phyloP scores from a whole-genome alignment of 2,888 invertebrate species.

The Onthophagus sagittarius region DNA sequence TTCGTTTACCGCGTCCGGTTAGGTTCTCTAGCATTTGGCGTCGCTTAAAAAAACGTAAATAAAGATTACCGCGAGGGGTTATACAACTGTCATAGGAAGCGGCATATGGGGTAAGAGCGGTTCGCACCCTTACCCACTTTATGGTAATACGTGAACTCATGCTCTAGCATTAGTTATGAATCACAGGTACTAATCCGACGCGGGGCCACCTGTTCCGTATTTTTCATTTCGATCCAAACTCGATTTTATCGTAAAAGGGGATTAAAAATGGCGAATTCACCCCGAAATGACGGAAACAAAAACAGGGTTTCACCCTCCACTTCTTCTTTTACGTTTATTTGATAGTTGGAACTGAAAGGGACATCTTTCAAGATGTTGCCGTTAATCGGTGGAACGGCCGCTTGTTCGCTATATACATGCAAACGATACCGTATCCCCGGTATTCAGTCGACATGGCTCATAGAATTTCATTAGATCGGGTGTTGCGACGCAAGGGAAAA shows the following conservation, averaged over 20 bases:
- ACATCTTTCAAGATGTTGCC: constrained; percentile 35
- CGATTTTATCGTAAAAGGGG: constrained; percentile 9
- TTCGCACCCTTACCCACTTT: neutral
- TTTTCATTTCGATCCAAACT: neutral
- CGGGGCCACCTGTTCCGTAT: neutral
- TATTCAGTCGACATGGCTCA: constrained; percentile 44
- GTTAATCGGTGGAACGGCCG: constrained; percentile 35
- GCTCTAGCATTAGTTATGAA: neutral
- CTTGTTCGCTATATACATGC: constrained; percentile 41
- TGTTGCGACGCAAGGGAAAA: constrained; percentile 43
- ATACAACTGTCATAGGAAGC: neutral
- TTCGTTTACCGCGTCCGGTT: neutral
- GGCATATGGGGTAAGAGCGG: neutral
- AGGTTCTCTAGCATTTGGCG: neutral
- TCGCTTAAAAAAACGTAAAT: neutral
- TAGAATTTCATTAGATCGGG: constrained; percentile 47
- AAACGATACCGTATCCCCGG: constrained; percentile 38
- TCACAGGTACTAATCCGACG: neutral
- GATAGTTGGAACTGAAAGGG: constrained; percentile 29
- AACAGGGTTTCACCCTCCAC: too few species aligned
- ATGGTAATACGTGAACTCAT: neutral
- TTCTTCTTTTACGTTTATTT: constrained; percentile 26
- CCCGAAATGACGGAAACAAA: neutral
- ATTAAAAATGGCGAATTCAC: constrained; percentile 19
- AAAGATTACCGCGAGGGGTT: neutral